These are phyloP conservation scores for Andrena bicolor DNA, from an alignment of 2,888 invertebrate genomes.

Conservation along the genomic window DNA sequence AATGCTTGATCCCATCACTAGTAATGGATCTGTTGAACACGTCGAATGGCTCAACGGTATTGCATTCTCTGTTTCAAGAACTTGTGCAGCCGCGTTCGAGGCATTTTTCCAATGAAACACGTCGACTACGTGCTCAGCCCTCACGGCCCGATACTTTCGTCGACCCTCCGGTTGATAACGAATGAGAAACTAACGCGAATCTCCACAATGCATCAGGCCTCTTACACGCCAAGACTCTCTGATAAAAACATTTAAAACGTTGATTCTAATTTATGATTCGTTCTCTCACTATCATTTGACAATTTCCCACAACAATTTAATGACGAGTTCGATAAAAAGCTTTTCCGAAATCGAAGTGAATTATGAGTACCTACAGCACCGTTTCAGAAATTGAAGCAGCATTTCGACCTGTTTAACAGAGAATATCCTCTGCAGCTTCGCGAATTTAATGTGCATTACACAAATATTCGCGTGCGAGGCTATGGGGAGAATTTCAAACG, in stretches of 20 bases:
- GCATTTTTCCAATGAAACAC: slow-evolving; percentile 39
- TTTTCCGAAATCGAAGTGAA: too few species aligned
- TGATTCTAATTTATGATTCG: not conserved
- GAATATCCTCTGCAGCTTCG: not conserved
- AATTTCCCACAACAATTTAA: not conserved
- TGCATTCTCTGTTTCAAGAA: slow-evolving; percentile 13
- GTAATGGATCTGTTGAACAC: slow-evolving; percentile 23
- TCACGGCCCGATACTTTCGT: slow-evolving; percentile 6
- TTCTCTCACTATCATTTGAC: not conserved
- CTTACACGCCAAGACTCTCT: not conserved
- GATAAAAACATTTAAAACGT: not conserved
- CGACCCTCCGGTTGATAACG: slow-evolving; percentile 16
- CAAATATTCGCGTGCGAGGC: not conserved
- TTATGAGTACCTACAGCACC: not conserved
- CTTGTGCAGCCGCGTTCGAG: slow-evolving; percentile 12
- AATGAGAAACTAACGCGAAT: slow-evolving; percentile 7
- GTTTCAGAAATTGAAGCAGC: not conserved
- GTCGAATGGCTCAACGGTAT: slow-evolving; percentile 7
- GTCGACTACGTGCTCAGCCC: slow-evolving; percentile 20
- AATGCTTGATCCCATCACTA: slow-evolving; percentile 31
- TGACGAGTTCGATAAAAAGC: too few species aligned
- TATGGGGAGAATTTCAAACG: not conserved
- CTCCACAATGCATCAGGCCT: not conserved
- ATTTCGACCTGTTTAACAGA: too few species aligned
- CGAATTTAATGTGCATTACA: not conserved